Conservation (phyloP, 2,797 vertebrate species). For the Smutsia gigantea region DNA sequence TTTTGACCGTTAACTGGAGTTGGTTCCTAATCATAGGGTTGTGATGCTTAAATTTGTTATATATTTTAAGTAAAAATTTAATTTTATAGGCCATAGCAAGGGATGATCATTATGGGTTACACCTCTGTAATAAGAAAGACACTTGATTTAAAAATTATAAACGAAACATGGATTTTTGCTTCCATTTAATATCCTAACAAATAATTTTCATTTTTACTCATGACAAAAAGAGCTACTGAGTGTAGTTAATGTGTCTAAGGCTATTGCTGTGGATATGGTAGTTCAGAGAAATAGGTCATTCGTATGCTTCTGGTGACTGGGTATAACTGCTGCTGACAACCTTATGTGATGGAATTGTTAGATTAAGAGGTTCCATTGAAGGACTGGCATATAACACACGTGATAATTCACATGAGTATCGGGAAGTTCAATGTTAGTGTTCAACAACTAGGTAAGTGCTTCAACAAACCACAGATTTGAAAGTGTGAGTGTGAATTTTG, state of each 20-base stretch:
- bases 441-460: neutral
- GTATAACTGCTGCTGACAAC: neutral
- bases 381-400: neutral
- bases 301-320: neutral
- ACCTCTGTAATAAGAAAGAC: neutral
- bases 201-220: neutral
- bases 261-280: neutral
- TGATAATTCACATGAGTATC: neutral
- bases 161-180: neutral
- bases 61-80: neutral
- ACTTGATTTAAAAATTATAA: neutral
- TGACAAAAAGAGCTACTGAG: neutral
- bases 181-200: neutral
- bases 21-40: neutral
- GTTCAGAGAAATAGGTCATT: neutral
- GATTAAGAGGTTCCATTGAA: neutral
- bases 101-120: neutral
- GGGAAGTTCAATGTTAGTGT: neutral
- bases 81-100: neutral
- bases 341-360: neutral
- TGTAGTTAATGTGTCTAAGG: neutral
- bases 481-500: neutral
- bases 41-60: neutral
- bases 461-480: neutral
- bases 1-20: neutral